Conservation (phyloP, 2,113 vertebrate species). For the Otocyon megalotis region DNA sequence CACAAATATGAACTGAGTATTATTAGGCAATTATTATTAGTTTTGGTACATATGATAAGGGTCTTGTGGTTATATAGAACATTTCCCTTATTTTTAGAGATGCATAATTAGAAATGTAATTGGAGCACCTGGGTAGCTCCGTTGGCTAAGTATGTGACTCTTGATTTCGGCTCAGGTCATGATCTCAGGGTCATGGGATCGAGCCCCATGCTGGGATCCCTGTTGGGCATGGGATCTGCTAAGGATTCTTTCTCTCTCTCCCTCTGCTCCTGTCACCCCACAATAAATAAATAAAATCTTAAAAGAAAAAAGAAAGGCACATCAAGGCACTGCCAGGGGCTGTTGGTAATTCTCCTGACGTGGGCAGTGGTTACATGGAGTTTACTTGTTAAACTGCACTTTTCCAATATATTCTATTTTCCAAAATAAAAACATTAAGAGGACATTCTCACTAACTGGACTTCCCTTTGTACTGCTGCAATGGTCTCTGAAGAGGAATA, state of each 20-base stretch:
- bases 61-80: background rate
- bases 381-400: background rate
- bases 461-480: background rate
- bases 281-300: background rate
- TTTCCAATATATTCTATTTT: background rate
- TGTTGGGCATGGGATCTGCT: background rate
- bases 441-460: background rate
- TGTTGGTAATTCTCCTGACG: background rate
- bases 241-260: background rate
- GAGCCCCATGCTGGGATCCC: background rate
- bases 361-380: background rate
- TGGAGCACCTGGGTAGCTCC: background rate
- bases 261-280: background rate
- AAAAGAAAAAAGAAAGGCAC: background rate
- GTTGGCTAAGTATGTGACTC: background rate
- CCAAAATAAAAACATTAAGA: background rate
- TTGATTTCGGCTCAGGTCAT: background rate
- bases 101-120: background rate
- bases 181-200: background rate
- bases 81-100: conserved; percentile 5
- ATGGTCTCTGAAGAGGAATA: conserved; percentile 3
- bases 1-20: background rate
- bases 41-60: conserved; percentile 3
- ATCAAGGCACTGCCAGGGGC: background rate
- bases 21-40: background rate